Evolutionary conservation across 2,797 vertebrate species (phyloP), one percentile per base, ranked within the genome.

Genomic region (Melanotaenia pygmaea): DNA sequence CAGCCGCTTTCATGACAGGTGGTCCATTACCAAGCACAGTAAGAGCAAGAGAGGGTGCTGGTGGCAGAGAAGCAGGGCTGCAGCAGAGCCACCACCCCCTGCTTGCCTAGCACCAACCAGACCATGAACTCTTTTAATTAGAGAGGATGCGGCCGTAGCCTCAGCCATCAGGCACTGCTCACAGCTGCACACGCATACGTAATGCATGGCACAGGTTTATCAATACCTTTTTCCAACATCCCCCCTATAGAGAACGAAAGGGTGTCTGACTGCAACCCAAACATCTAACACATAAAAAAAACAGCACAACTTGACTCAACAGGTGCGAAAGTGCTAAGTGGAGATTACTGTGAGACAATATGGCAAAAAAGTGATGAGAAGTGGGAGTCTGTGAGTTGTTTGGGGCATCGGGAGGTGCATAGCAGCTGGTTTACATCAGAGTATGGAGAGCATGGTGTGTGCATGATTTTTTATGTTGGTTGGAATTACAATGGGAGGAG

Each of bases 71-170:
- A 64, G 65, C 74, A 86, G 83, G 82, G 64, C 35, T 64, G 81
- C 79, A 63, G 71, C 83, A 72, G 60, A 78, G 72, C 79, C 91
- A 79, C 85, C 76, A 83, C 82, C 86, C 86, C 73, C 80, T 84
- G 83, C 86, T 78, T 70, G 76, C 83, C 83, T 84, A 78, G 83
- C 87, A 93, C 90, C 90, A 86, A 90, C 78, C 85, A 82, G 91
- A 92, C 87, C 86, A 82, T 88, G 85, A 88, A 82, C 88, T 88
- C 85, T 88, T 91, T 92, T 93, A 93, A 93, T 94, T 92, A 92
- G 90, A 85, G 68, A 88, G 90, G 88, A 88, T 90, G 88, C 83
- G 70, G 84, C 88, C 87, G 90, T 87, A 89, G 91, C 89, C 26
- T 26, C 26, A 90, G 86, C 90, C 87, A 92, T 88, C 87, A 85